These are phyloP conservation scores for Chloromyia formosa DNA, from an alignment of 2,888 invertebrate species.

Conservation along the genomic window DNA sequence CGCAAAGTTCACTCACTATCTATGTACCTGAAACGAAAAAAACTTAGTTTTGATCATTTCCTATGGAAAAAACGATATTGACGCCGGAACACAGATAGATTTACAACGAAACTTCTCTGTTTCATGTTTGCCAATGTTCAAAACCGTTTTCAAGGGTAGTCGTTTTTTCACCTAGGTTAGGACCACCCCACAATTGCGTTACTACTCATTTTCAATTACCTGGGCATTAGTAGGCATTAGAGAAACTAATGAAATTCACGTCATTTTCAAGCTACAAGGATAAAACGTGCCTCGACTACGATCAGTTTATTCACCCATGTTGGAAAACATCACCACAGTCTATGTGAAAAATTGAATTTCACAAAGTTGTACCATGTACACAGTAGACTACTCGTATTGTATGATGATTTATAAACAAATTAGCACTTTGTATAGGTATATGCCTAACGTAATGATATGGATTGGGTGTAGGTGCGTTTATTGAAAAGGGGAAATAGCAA, in stretches of 20 bases:
- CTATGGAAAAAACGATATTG: conserved; percentile 13
- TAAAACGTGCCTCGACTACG: background rate
- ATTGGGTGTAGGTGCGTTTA: too few relatives aligned
- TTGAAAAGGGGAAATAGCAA: too few relatives aligned
- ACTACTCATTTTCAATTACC: conserved; percentile 10
- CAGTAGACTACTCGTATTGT: too few relatives aligned
- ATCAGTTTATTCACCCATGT: conserved; percentile 23
- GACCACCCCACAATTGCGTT: background rate
- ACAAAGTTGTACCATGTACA: too few relatives aligned
- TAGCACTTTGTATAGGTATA: too few relatives aligned
- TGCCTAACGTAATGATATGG: too few relatives aligned
- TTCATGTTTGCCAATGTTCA: conserved; percentile 19
- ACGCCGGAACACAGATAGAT: background rate
- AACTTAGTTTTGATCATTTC: background rate
- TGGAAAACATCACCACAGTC: background rate
- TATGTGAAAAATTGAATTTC: too few relatives aligned
- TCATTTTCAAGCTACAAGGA: conserved; percentile 19
- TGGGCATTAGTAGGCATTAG: background rate
- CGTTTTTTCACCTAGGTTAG: conserved; percentile 4
- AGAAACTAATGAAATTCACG: conserved; percentile 10
- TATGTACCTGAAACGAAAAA: too few relatives aligned
- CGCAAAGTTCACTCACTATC: background rate
- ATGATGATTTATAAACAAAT: too few relatives aligned
- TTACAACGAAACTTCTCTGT: background rate
- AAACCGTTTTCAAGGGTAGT: conserved; percentile 16